These are phyloP conservation scores for Sebastes diploproa DNA, from an alignment of 2,797 vertebrate genomes.

Conservation along the genomic window DNA sequence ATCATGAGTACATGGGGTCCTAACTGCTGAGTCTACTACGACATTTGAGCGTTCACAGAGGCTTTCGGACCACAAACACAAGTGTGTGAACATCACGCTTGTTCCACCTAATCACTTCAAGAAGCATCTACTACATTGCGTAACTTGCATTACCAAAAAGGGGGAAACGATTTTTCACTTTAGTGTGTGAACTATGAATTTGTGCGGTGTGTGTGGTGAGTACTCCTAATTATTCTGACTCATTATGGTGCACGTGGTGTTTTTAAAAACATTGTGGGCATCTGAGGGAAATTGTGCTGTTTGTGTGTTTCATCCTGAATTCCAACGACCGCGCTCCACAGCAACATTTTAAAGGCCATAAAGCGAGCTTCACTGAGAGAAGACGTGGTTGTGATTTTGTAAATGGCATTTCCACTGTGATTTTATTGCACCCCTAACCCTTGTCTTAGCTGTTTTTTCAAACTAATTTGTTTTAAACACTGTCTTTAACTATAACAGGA, in stretches of 20 bases:
- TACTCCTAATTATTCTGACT: constrained; percentile 10
- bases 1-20: constrained; percentile 26
- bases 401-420: constrained; percentile 13
- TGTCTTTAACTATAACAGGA: constrained; percentile 10
- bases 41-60: constrained; percentile 22
- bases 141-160: background rate
- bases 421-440: background rate
- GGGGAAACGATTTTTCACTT: background rate
- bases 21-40: constrained; percentile 35
- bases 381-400: background rate
- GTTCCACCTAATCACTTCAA: constrained; percentile 45
- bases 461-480: constrained; percentile 4
- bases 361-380: background rate
- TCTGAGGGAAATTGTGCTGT: background rate
- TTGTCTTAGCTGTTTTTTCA: background rate
- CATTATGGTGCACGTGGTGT: constrained; percentile 8
- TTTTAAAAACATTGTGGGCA: constrained; percentile 7
- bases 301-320: background rate
- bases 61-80: constrained; percentile 39
- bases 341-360: background rate
- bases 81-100: constrained; percentile 33
- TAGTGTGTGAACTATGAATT: background rate
- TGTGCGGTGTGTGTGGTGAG: background rate
- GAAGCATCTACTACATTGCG: constrained; percentile 15
- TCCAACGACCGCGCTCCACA: background rate